Evolutionary conservation across 2,888 invertebrate species (phyloP), one percentile per base, ranked within the genome.

Genomic region (Aporophyla lueneburgensis): DNA sequence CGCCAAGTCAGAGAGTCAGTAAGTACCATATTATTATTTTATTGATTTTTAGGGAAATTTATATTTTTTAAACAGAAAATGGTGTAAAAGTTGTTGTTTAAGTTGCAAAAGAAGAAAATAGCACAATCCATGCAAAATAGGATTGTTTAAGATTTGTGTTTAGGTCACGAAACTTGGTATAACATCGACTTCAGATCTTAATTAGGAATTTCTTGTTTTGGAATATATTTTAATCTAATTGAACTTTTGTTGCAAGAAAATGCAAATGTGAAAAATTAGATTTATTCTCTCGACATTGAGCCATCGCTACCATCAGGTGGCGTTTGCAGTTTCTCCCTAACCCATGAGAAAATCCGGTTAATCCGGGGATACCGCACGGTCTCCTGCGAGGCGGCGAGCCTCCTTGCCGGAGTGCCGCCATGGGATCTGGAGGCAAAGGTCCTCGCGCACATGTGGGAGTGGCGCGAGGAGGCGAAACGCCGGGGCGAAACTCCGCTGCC

Each of bases 1-100:
- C 59, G 96, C 98, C 70, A 98, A 97, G 91, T 98, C 98, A 0
- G 99, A 99, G 93, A 99, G 98, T 97, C 98, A 98, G 98, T 98
- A 92, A 97, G 98, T 97, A 40, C 5, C n/a, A 24, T 16, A 0
- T 24, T 24, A 24, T 56, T 5, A 9, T 63, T n/a, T 62, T 51
- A 51, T 51, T 19, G 19, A 51, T 5, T 1, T 16, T 51, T 49
- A 51, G 5, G 19, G 16, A 51, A 51, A 51, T 19, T 16, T 2
- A 19, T 16, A 10, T 51, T 51, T 46, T 19, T 51, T 51, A 19
- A 19, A 19, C 19, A 51, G 5, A 51, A 51, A 51, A 58, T 10
- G 2, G 19, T 33, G 19, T 59, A 21, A 33, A 21, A 21, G 27
- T 19, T 27, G 33, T 27, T 33, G 3, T 12, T 59, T 12, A 33